A percentile compares a stretch with the other conserved stretches of the same genome.
Conservation (phyloP, 2,113 vertebrate species). For the Corapipo altera region DNA sequence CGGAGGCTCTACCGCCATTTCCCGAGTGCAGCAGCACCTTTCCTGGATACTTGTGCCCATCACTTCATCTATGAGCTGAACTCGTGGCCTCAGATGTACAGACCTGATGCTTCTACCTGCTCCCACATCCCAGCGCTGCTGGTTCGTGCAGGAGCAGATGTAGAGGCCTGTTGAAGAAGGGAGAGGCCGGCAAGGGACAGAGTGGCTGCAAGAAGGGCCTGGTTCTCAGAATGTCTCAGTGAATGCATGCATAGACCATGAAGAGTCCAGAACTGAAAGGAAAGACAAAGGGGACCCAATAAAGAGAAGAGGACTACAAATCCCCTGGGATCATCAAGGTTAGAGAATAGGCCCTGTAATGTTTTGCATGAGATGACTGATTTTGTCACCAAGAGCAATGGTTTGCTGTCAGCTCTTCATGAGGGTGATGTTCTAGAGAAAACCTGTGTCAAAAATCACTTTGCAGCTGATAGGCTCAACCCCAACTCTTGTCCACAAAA, state of each 20-base stretch:
- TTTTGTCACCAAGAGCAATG: neutral
- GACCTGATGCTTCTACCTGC: neutral
- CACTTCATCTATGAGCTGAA: neutral
- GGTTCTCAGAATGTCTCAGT: neutral
- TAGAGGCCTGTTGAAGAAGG: neutral
- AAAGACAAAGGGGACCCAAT: accelerated
- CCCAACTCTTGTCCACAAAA: neutral
- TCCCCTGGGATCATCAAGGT: neutral
- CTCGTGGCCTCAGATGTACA: neutral
- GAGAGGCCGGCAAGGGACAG: accelerated
- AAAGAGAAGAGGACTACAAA: neutral
- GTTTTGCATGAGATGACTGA: neutral
- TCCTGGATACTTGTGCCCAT: neutral
- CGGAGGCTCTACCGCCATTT: accelerated
- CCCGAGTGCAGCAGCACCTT: neutral
- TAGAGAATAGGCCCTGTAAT: neutral
- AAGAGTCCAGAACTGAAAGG: neutral
- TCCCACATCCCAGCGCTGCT: neutral
- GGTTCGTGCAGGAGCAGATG: neutral
- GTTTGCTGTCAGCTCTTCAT: neutral
- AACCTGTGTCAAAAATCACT: neutral
- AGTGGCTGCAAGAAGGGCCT: neutral
- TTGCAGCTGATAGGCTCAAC: neutral
- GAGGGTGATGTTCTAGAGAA: neutral
- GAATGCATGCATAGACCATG: accelerated